Evolutionary conservation across 2,888 invertebrate genomes (phyloP), one percentile per base, ranked within the genome.

Genomic region (Cryptophagus acutangulus): DNA sequence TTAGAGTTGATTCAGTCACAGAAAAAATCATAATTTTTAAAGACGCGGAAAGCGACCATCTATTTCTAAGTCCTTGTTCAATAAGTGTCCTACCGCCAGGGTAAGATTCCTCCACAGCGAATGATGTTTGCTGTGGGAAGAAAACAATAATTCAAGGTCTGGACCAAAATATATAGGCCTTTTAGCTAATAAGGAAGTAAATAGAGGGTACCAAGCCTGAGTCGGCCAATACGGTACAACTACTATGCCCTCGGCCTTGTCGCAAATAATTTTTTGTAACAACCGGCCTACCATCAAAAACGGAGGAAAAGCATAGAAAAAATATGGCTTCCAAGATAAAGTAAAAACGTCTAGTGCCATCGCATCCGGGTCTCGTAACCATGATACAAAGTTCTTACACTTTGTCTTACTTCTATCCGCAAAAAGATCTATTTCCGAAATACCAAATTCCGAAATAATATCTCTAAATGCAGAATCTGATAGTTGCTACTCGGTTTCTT

Each of bases 361-460:
- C 6, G n/a, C 24, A 20, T 20, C 24, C n/a, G n/a, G 24, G 24
- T 20, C 24, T 20, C 24, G 6, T 20, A 20, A 8, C 24, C 24
- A 20, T 6, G n/a, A 20, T 20, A 20, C 24, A 20, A 20, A 20
- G 24, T 20, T n/a, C n/a, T n/a, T n/a, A n/a, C n/a, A n/a, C 24
- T 20, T 20, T 20, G 24, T n/a, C 6, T 20, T 20, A 20, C n/a
- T 20, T 20, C 24, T 20, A 20, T 20, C 24, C 24, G 24, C 24
- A 20, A 20, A 20, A 8, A 20, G 24, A 20, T 20, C 24, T 6
- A 20, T 20, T n/a, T 20, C 24, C n/a, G 24, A n/a, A 20, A n/a
- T 8, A 20, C 24, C 24, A n/a, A n/a, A n/a, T n/a, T n/a, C n/a
- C n/a, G n/a, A n/a, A n/a, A n/a, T n/a, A n/a, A n/a, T n/a, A n/a